A percentile compares a stretch with the other conserved stretches of the same genome.
Conservation (phyloP, 2,888 invertebrate species). For the Drosophila stalkeri region DNA sequence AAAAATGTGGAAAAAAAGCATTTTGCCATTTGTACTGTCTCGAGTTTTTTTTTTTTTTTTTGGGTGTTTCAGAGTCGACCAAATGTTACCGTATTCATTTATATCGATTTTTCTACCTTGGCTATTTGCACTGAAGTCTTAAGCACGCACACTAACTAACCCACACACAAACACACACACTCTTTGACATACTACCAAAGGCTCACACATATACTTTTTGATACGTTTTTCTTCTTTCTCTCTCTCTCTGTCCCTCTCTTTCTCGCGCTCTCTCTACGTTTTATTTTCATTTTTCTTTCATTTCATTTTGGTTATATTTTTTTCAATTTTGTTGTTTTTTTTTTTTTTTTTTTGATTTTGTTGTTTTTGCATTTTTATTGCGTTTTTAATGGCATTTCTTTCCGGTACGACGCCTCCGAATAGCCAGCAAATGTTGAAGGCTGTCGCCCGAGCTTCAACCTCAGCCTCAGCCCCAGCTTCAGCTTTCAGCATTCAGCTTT, state of each 20-base stretch:
- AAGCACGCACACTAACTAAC: conserved; percentile 45
- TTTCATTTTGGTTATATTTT: conserved; percentile 40
- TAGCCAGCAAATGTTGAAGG: conserved; percentile 66
- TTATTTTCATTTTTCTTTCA: conserved; percentile 61
- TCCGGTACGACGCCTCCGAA: conserved; percentile 77
- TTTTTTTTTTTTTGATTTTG: conserved; percentile 26
- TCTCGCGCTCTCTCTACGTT: conserved; percentile 50
- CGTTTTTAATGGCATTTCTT: conserved; percentile 80
- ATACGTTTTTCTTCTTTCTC: conserved; percentile 48
- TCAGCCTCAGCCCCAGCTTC: background rate
- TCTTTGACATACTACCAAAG: conserved; percentile 63
- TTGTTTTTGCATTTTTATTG: conserved; percentile 67
- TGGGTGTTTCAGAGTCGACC: conserved; percentile 49
- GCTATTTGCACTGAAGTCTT: conserved; percentile 61
- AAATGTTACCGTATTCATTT: conserved; percentile 77
- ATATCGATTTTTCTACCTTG: conserved; percentile 78
- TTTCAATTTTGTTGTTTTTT: conserved; percentile 9
- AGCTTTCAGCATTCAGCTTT: background rate
- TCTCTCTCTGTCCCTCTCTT: background rate
- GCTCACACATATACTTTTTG: conserved; percentile 33
- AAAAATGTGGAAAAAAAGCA: conserved; percentile 51
- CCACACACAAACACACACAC: conserved; percentile 33
- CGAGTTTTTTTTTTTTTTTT: too few relatives aligned
- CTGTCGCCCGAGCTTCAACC: conserved; percentile 48
- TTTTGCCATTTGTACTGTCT: conserved; percentile 60